phyloP scores from a whole-genome alignment of 2,113 vertebrate genomes.

The Carlito syrichta region DNA sequence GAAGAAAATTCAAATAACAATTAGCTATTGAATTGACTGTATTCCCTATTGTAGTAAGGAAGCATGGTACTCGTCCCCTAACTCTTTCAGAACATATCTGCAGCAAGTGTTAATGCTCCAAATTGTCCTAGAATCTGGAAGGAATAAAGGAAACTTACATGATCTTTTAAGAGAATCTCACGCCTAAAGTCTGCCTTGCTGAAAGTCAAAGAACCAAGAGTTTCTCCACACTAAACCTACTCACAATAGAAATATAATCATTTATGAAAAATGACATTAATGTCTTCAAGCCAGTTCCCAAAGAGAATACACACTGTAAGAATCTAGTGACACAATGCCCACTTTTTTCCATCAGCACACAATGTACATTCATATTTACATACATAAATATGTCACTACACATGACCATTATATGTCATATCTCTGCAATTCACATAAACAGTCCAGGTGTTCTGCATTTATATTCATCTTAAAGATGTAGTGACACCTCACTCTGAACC shows the following conservation, averaged over 20 bases:
- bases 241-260: not conserved
- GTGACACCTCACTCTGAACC: not conserved
- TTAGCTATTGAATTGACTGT: not conserved
- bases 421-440: not conserved
- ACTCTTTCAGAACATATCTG: not conserved
- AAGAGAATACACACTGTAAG: not conserved
- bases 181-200: not conserved
- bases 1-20: slow-evolving; percentile 3
- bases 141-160: not conserved
- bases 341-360: not conserved
- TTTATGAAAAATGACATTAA: not conserved
- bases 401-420: not conserved
- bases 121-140: not conserved
- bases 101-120: not conserved
- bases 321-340: not conserved
- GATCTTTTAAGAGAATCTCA: slow-evolving; percentile 13
- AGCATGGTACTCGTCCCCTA: slow-evolving; percentile 13
- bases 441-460: not conserved
- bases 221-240: not conserved
- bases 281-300: not conserved
- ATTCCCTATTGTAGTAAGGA: not conserved
- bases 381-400: not conserved
- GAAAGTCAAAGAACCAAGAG: not conserved
- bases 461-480: slow-evolving; percentile 4
- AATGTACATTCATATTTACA: not conserved